Evolutionary conservation across 1,140 invertebrate species (phyloP).

Genomic region (Scaptomyza hsui): DNA sequence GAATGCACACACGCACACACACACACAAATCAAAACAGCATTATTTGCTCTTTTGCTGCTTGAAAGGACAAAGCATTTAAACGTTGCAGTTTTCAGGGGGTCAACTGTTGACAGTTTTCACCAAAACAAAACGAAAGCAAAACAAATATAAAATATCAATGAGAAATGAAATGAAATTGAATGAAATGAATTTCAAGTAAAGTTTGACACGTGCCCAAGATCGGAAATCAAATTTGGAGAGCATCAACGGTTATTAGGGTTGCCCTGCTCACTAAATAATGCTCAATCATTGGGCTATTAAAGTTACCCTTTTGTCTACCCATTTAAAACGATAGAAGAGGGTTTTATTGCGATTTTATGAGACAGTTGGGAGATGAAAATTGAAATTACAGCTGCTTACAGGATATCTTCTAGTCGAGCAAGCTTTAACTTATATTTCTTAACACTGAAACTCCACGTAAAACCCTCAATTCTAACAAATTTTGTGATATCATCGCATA

Average conservation of each 20-base stretch:
- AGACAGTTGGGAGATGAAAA: no score
- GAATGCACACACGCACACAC: conserved; percentile 18
- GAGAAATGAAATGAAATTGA: conserved; percentile 6
- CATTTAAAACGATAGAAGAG: no score
- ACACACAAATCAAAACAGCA: conserved; percentile 54
- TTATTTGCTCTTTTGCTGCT: conserved; percentile 69
- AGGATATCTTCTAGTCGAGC: not conserved
- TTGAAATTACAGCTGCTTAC: not conserved
- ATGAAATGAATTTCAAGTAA: conserved; percentile 9
- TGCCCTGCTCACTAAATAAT: conserved; percentile 4
- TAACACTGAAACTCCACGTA: not conserved
- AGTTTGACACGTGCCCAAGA: conserved; percentile 21
- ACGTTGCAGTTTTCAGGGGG: not conserved
- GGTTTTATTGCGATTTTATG: no score
- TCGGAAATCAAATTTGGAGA: conserved; percentile 19
- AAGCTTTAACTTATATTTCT: no score
- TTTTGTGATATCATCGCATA: conserved; percentile 13
- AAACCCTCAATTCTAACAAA: conserved; percentile 6
- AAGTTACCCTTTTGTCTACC: not conserved
- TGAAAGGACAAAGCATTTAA: conserved; percentile 13
- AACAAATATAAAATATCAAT: conserved; percentile 7
- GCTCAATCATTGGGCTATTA: conserved; percentile 12
- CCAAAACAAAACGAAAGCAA: conserved; percentile 17
- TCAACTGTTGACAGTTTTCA: conserved; percentile 29
- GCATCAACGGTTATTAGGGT: conserved; percentile 12